Conservation (phyloP, 92 coral and sea anemone species). For the Nematostella vectensis region DNA sequence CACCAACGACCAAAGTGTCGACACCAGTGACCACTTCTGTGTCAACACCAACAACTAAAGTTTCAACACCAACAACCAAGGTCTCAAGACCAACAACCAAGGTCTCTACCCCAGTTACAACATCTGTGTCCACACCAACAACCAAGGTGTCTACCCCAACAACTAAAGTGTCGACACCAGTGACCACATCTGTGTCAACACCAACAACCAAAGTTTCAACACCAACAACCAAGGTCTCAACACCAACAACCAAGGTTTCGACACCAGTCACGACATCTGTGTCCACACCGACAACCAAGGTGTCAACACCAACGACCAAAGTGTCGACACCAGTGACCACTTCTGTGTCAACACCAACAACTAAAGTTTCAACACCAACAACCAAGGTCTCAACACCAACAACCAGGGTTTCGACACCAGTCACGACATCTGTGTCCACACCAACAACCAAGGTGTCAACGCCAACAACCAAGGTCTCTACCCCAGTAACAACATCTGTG, state of each 20-base stretch:
- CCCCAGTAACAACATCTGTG: background rate
- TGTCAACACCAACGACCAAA: background rate
- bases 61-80: conserved; percentile 2
- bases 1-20: conserved; percentile 22
- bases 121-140: conserved; percentile 1
- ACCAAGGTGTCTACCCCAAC: conserved; percentile 8
- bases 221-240: background rate
- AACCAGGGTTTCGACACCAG: conserved; percentile 3
- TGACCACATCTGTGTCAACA: conserved; percentile 8
- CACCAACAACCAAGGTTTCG: background rate
- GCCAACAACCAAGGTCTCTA: background rate
- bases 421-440: background rate
- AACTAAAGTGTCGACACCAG: background rate
- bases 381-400: background rate
- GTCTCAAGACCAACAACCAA: background rate
- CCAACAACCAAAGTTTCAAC: background rate
- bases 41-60: conserved; percentile 2
- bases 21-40: no score
- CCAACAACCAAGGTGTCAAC: conserved; percentile 3
- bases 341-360: background rate
- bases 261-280: background rate
- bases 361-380: background rate
- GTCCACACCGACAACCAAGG: background rate
- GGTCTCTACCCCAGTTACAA: background rate
- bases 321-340: background rate